Conservation (phyloP, 2,888 invertebrate genomes). For the Bugula neritina region DNA sequence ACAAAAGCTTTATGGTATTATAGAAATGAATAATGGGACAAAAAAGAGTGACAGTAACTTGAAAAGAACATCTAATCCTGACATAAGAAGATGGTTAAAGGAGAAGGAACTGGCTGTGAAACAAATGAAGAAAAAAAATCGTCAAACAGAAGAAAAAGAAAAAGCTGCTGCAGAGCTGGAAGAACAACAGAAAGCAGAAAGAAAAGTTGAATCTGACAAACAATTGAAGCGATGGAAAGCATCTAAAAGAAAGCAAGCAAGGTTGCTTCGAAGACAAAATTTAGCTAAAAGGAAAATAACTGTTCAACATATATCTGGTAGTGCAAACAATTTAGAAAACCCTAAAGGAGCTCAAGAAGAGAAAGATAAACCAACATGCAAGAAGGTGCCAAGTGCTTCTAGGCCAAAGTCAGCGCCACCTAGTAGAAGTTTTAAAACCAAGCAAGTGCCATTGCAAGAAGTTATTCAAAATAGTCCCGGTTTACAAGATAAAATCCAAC, state of each 20-base stretch:
- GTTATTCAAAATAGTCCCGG: conserved; percentile 2
- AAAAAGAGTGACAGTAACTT: conserved; percentile 30
- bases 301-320: conserved; percentile 30
- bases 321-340: background rate
- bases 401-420: conserved; percentile 30
- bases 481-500: conserved; percentile 29
- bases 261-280: conserved; percentile 27
- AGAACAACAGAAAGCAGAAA: conserved; percentile 35
- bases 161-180: conserved; percentile 35
- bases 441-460: background rate
- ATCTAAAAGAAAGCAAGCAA: conserved; percentile 2
- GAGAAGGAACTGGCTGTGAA: conserved; percentile 36
- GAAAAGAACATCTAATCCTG: conserved; percentile 35
- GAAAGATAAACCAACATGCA: background rate
- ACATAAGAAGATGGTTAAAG: conserved; percentile 36
- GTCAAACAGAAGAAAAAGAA: conserved; percentile 36
- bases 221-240: conserved; percentile 38
- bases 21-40: background rate
- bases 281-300: conserved; percentile 33
- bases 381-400: conserved; percentile 29
- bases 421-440: conserved; percentile 24
- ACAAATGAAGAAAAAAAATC: conserved; percentile 36
- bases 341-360: background rate
- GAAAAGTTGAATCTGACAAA: conserved; percentile 34
- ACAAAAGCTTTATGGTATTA: background rate